Evolutionary conservation across 2,888 invertebrate species (phyloP), one percentile per base, ranked within the genome.

Genomic region (Hydropsyche betteni): DNA sequence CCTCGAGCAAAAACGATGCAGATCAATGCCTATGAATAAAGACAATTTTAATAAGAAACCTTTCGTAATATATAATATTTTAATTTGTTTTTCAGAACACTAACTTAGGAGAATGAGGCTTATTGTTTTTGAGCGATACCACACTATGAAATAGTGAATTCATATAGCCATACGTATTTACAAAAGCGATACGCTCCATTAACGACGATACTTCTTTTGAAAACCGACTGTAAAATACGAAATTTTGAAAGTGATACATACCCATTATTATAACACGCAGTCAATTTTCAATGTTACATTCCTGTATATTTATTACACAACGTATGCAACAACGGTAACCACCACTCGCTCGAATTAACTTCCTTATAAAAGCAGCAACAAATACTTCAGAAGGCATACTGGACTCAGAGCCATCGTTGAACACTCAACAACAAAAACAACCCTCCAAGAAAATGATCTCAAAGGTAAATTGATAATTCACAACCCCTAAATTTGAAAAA

Each of bases 201-300:
- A 64, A 64, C 64, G 36, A 36, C 36, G 33, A 64, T 64, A 34
- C 36, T 64, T 64, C 34, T 64, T 64, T 34, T 64, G 64, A 64
- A 64, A 64, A 34, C 16, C 61, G 34, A 61, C 24, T 16, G 24
- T 61, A 61, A 33, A 61, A 64, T 64, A 12, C 64, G 64, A 64
- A 64, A 64, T 64, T 58, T 64, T 64, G 64, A 64, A 34, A 64
- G 64, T 34, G 34, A 64, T 64, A 61, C 55, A n/a, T 16, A 61
- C 24, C 34, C n/a, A 33, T 61, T 16, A 44, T 38, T 70, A 34
- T 53, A 55, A 14, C 58, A 61, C 12, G 61, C 72, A 61, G 34
- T 5, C 34, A 34, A 74, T 72, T 68, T 78, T 78, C 77, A 78
- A 78, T 76, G 78, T 76, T 76, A 75, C 78, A 73, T 76, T 78